phyloP scores from a whole-genome alignment of 2,888 invertebrate species.

The Chymomyza fuscimana region DNA sequence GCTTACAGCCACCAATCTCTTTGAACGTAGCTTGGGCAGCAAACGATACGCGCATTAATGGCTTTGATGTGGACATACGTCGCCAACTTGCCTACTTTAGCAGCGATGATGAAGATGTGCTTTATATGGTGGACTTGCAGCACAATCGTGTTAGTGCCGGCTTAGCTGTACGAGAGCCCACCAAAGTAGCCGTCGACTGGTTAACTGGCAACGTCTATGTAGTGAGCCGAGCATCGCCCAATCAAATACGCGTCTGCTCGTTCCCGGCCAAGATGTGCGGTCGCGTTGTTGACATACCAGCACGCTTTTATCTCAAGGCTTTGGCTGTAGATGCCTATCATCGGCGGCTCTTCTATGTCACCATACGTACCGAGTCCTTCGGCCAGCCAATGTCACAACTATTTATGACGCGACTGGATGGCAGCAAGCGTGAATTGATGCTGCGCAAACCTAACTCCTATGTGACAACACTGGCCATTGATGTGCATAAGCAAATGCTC shows the following conservation, averaged over 20 bases:
- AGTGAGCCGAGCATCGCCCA: conserved; percentile 80
- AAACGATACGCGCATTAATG: conserved; percentile 80
- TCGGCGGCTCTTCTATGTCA: conserved; percentile 82
- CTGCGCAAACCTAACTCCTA: conserved; percentile 70
- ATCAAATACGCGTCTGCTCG: conserved; percentile 82
- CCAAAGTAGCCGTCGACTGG: conserved; percentile 87
- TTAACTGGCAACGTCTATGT: conserved; percentile 84
- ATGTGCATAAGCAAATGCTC: conserved; percentile 83
- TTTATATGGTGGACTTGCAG: conserved; percentile 79
- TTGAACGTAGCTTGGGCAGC: conserved; percentile 79
- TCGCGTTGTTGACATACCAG: conserved; percentile 81
- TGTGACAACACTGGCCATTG: conserved; percentile 80
- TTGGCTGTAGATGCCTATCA: conserved; percentile 84
- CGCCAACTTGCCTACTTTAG: conserved; percentile 81
- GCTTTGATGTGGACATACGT: conserved; percentile 81
- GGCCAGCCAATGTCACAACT: conserved; percentile 80
- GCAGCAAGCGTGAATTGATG: conserved; percentile 80
- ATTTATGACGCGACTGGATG: conserved; percentile 82
- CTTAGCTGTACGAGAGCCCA: conserved; percentile 79
- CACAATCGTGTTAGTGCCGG: conserved; percentile 75
- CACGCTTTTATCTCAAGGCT: conserved; percentile 82
- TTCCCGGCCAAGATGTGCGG: conserved; percentile 82
- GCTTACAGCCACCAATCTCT: conserved; percentile 70
- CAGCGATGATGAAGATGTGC: conserved; percentile 78
- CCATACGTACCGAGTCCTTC: conserved; percentile 79